A percentile compares a stretch with the other conserved stretches of the same genome.
Evolutionary conservation across 2,797 vertebrate species (phyloP).

Genomic region (Columba guinea): DNA sequence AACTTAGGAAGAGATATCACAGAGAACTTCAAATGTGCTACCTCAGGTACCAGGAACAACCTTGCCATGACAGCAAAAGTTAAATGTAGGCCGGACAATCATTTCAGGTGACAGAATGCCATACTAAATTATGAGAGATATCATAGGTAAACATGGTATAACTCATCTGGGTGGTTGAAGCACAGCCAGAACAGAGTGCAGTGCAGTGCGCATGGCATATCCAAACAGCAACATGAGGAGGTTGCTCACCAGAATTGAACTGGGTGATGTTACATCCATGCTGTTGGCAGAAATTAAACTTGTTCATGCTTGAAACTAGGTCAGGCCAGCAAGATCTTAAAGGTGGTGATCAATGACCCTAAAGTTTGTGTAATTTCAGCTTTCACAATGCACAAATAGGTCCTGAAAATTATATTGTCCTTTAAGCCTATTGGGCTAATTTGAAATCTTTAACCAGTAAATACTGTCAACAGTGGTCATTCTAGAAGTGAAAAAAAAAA

Average conservation of each 20-base stretch:
- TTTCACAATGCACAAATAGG: background rate
- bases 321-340: background rate
- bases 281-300: background rate
- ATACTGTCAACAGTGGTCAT: background rate
- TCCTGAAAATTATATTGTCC: background rate
- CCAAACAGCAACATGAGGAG: background rate
- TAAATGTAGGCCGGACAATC: background rate
- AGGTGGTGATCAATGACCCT: background rate
- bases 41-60: background rate
- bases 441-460: background rate
- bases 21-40: background rate
- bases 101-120: background rate
- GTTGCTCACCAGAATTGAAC: background rate
- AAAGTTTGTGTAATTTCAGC: background rate
- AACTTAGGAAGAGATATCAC: background rate
- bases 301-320: background rate
- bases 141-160: background rate
- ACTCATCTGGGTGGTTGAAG: background rate
- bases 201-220: fast-evolving
- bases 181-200: background rate
- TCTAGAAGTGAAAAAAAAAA: background rate
- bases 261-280: fast-evolving
- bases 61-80: background rate
- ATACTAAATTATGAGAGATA: background rate
- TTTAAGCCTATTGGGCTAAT: background rate